Evolutionary conservation across 2,113 vertebrate species (phyloP), one percentile per base, ranked within the genome.

Genomic region (Falcunculus frontatus): DNA sequence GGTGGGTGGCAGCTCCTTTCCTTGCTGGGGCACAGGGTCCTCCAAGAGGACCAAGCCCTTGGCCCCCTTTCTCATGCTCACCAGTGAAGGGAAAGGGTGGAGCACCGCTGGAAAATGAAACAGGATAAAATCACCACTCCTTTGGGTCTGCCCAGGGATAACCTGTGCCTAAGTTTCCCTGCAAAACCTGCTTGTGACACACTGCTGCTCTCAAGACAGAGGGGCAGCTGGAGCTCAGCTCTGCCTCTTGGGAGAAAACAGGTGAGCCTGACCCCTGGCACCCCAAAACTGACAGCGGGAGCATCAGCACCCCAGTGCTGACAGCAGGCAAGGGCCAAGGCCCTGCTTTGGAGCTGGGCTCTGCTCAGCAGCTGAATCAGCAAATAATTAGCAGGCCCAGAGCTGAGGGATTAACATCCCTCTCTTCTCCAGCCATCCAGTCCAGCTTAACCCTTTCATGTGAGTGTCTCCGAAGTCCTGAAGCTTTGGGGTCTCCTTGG

Each of bases 361-460:
- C 46, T 20, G 82, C 93, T 90, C 85, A 1, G 82, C 90, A 86
- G 85, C 96, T 96, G 96, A 97, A 94, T 96, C 96, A 93, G 94
- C 94, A 95, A 90, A 94, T 85, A 92, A 95, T 88, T 52, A 94
- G 82, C 68, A 81, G 39, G 3, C 59, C 90, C 95, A 96, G 90
- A 92, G 85, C 87, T 0, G 5, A 14, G 44, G 93, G 93, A 95
- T 96, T 96, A 96, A 67, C 72, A 42, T 86, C 68, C 42, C 50
- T 95, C 94, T 87, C 75, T 75, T 90, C 86, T 74, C 60, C 82
- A 89, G 79, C 50, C 17, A 0, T n/a, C 82, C 89, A 70, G 63
- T 7, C 35, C 0, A 0, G 39, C 13, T 96, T 96, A 96, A 96
- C 92, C 87, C 85, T 86, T 94, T 88, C 89, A 41, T 52, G 63